Evolutionary conservation across 2,113 vertebrate genomes (phyloP).

Genomic region (Anas platyrhynchos): DNA sequence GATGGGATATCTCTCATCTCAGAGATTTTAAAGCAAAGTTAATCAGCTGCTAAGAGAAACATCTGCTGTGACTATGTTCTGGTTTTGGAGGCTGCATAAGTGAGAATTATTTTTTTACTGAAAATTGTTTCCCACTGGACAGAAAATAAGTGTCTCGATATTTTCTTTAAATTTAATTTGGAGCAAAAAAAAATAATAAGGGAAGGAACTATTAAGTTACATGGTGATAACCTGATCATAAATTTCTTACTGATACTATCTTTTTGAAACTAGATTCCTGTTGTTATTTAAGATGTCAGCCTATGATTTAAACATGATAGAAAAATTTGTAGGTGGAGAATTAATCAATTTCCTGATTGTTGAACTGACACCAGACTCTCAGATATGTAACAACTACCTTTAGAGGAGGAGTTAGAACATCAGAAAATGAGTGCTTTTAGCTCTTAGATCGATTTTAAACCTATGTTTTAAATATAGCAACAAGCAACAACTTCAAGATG

Average conservation of each 20-base stretch:
- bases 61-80: neutral
- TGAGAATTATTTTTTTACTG: neutral
- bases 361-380: neutral
- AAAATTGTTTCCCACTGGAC: neutral
- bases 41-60: neutral
- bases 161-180: neutral
- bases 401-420: slow-evolving; percentile 23
- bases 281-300: neutral
- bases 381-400: neutral
- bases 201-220: neutral
- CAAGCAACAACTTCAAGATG: neutral
- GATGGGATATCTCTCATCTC: neutral
- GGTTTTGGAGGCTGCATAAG: neutral
- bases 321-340: neutral
- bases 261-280: neutral
- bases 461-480: slow-evolving; percentile 49
- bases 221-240: neutral
- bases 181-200: neutral
- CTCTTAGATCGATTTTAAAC: slow-evolving; percentile 48
- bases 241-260: neutral
- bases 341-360: slow-evolving; percentile 35
- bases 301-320: neutral
- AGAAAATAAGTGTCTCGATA: neutral
- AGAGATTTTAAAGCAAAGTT: neutral
- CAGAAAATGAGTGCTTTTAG: slow-evolving; percentile 54